These are phyloP conservation scores for Lepidochitona cinerea DNA, from an alignment of 2,888 invertebrate genomes.

Conservation along the genomic window DNA sequence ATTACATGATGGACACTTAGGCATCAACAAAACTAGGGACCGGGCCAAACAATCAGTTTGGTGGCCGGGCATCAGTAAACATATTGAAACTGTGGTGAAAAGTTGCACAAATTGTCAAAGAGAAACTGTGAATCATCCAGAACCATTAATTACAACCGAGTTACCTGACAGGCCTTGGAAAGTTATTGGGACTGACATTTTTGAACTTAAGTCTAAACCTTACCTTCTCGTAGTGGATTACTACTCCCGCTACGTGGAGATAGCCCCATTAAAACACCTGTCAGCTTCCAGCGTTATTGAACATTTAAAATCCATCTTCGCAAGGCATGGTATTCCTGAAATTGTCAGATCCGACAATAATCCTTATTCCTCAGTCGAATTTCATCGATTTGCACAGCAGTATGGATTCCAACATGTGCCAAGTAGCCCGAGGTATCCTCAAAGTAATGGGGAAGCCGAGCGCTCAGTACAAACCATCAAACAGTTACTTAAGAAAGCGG, in stretches of 20 bases:
- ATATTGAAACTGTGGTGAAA: slow-evolving; percentile 16
- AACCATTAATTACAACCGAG: too few species aligned
- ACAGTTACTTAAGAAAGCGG: slow-evolving; percentile 19
- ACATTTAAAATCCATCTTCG: slow-evolving; percentile 8
- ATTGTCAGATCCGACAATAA: slow-evolving; percentile 26
- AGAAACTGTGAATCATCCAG: too few species aligned
- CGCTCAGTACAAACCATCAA: slow-evolving; percentile 23
- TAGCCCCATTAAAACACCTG: not conserved
- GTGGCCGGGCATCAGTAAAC: slow-evolving; percentile 14
- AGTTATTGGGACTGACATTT: slow-evolving; percentile 14
- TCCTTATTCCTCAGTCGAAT: slow-evolving; percentile 19
- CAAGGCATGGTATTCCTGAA: slow-evolving; percentile 6
- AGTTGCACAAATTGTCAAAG: slow-evolving; percentile 19
- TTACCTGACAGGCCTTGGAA: slow-evolving; percentile 17
- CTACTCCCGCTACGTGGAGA: slow-evolving; percentile 21
- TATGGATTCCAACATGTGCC: not conserved
- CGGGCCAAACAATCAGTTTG: slow-evolving; percentile 5
- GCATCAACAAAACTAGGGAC: slow-evolving; percentile 16
- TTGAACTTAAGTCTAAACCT: slow-evolving; percentile 11
- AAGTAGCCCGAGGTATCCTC: slow-evolving; percentile 15
- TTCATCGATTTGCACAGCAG: slow-evolving; percentile 22
- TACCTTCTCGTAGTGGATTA: slow-evolving; percentile 20
- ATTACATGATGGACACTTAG: slow-evolving; percentile 14
- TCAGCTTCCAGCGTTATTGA: slow-evolving; percentile 7
- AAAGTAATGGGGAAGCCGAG: slow-evolving; percentile 26